Evolutionary conservation across 1,140 invertebrate genomes (phyloP).

Genomic region (Oreohelix idahoensis): DNA sequence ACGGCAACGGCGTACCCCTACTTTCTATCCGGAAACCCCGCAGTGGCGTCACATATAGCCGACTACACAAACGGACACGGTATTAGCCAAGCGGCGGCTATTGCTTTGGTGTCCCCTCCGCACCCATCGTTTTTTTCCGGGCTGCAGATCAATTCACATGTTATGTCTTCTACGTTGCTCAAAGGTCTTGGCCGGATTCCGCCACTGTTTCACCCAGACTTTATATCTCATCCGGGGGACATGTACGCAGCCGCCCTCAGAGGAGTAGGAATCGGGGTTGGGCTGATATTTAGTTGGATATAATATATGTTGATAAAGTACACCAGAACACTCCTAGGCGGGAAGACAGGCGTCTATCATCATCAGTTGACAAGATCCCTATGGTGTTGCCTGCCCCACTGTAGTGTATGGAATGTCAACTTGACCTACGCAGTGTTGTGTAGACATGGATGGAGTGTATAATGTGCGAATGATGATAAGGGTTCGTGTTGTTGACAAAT

Average conservation of each 20-base stretch:
- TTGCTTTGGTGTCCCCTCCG: conserved; percentile 17
- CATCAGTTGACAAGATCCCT: too few species aligned
- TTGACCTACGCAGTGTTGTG: too few species aligned
- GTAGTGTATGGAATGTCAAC: too few species aligned
- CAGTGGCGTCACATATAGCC: conserved; percentile 1
- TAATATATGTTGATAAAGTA: too few species aligned
- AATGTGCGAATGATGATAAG: too few species aligned
- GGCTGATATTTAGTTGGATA: too few species aligned
- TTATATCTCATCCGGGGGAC: conserved; percentile 71
- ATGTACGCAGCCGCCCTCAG: conserved; percentile 40
- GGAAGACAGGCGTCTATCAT: too few species aligned
- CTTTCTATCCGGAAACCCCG: background rate
- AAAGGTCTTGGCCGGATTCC: conserved; percentile 76
- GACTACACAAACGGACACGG: conserved; percentile 30
- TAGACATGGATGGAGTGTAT: too few species aligned
- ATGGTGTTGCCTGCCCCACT: too few species aligned
- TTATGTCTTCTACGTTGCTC: conserved; percentile 90
- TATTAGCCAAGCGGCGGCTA: background rate
- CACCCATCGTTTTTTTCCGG: conserved; percentile 78
- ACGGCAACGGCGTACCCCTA: conserved; percentile 19
- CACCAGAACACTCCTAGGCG: too few species aligned
- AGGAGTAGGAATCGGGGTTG: conserved; percentile 81
- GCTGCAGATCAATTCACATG: conserved; percentile 93
- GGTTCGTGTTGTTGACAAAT: too few species aligned
- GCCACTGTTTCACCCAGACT: conserved; percentile 73